Percentiles rank a stretch among this genome's conserved stretches.
These are phyloP conservation scores for Pristiophorus japonicus DNA, from an alignment of 2,113 vertebrate genomes.

Conservation along the genomic window DNA sequence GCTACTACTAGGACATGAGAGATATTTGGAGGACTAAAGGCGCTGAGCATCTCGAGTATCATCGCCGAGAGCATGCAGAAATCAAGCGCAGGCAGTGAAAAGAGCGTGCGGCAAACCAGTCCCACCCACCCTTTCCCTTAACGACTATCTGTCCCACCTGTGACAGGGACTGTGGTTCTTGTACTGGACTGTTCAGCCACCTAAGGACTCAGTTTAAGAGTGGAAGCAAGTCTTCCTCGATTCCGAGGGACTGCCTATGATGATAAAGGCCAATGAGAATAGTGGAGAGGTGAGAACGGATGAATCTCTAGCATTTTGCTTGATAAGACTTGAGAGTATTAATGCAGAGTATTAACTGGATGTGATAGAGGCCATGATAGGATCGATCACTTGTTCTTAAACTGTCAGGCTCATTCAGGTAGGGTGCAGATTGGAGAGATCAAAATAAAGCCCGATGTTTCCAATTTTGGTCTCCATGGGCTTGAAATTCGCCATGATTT, in stretches of 20 bases:
- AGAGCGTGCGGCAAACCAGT: too few relatives aligned
- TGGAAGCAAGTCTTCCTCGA: too few relatives aligned
- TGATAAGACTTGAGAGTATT: neutral
- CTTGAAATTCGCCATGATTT: too few relatives aligned
- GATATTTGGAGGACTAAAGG: neutral
- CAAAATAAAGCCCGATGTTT: neutral
- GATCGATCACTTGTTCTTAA: neutral
- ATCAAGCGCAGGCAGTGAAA: too few relatives aligned
- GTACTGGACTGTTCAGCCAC: too few relatives aligned
- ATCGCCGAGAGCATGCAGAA: too few relatives aligned
- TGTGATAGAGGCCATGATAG: neutral
- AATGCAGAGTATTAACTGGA: constrained; percentile 1
- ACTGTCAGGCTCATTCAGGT: neutral
- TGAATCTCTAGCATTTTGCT: neutral
- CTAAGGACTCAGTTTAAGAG: too few relatives aligned
- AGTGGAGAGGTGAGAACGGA: neutral
- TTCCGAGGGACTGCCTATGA: too few relatives aligned
- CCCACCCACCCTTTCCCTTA: too few relatives aligned
- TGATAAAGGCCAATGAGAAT: neutral
- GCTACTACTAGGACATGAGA: neutral
- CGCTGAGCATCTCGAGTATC: too few relatives aligned
- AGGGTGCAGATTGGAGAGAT: neutral
- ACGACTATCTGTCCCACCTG: too few relatives aligned
- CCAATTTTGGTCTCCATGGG: neutral
- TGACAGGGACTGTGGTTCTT: too few relatives aligned